These are phyloP conservation scores for Andrena hattorfiana DNA, from an alignment of 2,888 invertebrate species.

Conservation along the genomic window DNA sequence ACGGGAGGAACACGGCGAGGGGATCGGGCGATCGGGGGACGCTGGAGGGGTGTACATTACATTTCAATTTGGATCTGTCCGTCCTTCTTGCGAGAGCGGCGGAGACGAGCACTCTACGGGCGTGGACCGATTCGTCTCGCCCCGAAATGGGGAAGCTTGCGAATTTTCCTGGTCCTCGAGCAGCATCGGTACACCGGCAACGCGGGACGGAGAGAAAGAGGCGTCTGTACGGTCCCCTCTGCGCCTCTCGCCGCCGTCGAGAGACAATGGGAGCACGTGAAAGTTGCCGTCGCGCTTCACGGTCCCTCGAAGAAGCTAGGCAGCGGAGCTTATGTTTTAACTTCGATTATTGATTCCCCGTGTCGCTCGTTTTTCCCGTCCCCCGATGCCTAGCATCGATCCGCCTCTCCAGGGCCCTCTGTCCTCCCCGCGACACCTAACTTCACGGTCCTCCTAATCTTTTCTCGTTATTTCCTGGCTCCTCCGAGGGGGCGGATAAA, in stretches of 20 bases:
- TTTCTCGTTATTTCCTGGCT: not conserved
- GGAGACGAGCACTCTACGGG: constrained; percentile 72
- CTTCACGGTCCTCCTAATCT: constrained; percentile 21
- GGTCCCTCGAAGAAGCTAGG: constrained; percentile 34
- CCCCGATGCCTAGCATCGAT: constrained; percentile 20
- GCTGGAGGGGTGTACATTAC: constrained; percentile 78
- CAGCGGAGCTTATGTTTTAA: constrained; percentile 54
- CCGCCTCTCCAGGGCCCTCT: not conserved
- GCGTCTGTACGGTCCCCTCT: not conserved
- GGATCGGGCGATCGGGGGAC: constrained; percentile 55
- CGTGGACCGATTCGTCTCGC: constrained; percentile 71
- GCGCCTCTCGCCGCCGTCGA: not conserved
- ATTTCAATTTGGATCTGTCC: constrained; percentile 82
- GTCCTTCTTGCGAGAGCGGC: constrained; percentile 67
- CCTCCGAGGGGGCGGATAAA: not conserved
- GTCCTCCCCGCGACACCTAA: not conserved
- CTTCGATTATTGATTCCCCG: constrained; percentile 52
- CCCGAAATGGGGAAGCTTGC: constrained; percentile 64
- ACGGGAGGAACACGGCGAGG: constrained; percentile 27
- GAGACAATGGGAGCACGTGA: constrained; percentile 60
- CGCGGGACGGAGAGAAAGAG: constrained; percentile 8
- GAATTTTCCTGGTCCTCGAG: constrained; percentile 69
- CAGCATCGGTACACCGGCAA: constrained; percentile 34
- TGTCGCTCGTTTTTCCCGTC: not conserved
- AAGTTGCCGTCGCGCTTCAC: constrained; percentile 58